These are phyloP conservation scores for Pitta sordida DNA, from an alignment of 2,113 vertebrate genomes.

Conservation along the genomic window DNA sequence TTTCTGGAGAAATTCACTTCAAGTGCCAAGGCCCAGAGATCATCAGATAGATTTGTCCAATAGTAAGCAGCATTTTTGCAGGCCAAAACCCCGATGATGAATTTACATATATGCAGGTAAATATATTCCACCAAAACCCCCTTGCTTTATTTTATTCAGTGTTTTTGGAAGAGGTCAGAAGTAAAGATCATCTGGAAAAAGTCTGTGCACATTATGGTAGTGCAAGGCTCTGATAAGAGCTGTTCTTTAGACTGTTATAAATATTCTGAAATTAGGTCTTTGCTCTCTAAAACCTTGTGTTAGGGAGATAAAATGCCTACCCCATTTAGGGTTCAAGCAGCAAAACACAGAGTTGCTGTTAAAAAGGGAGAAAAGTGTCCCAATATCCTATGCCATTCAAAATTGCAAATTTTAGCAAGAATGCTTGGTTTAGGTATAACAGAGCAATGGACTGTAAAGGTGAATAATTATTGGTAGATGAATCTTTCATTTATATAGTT, in stretches of 20 bases:
- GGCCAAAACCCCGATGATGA: fast-evolving
- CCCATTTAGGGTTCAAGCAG: background rate
- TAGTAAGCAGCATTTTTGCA: background rate
- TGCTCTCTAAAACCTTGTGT: background rate
- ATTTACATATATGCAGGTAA: background rate
- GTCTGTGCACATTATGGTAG: background rate
- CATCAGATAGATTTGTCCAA: background rate
- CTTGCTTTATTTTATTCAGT: background rate
- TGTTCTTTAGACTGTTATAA: background rate
- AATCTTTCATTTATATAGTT: background rate
- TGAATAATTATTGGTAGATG: background rate
- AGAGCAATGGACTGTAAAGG: background rate
- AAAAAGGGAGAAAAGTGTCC: background rate
- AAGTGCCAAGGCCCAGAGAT: background rate
- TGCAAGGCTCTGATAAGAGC: background rate
- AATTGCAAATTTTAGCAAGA: background rate
- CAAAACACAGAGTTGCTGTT: background rate
- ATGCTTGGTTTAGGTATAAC: background rate
- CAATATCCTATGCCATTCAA: background rate
- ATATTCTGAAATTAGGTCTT: background rate
- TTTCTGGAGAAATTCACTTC: background rate
- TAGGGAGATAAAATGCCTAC: background rate
- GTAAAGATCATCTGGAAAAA: background rate
- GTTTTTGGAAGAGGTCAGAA: background rate
- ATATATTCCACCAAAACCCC: background rate